Conservation (phyloP, 2,888 invertebrate genomes). For the Brassicogethes aeneus region DNA sequence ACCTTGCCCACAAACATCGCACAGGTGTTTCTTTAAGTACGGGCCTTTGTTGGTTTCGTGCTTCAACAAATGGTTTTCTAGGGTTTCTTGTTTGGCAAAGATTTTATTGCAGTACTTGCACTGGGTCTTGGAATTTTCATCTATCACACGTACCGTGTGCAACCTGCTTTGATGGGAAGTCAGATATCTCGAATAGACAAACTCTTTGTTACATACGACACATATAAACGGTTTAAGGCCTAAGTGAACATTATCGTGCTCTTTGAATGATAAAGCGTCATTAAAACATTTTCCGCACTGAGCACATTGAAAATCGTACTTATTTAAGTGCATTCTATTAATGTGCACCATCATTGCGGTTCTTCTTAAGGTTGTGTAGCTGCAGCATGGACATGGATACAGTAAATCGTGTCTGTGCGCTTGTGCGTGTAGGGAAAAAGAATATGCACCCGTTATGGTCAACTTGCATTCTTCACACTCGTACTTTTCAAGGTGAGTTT, state of each 20-base stretch:
- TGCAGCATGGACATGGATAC: constrained; percentile 20
- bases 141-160: constrained; percentile 32
- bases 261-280: constrained; percentile 37
- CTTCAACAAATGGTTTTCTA: constrained; percentile 41
- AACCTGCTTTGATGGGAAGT: constrained; percentile 27
- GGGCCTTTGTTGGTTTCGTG: constrained; percentile 28
- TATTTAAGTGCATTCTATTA: constrained; percentile 43
- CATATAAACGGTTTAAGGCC: constrained; percentile 38
- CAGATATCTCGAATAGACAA: constrained; percentile 31
- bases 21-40: constrained; percentile 27
- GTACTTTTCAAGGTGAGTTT: constrained; percentile 25
- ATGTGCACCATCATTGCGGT: constrained; percentile 40
- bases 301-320: constrained; percentile 40
- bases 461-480: constrained; percentile 33
- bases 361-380: constrained; percentile 11
- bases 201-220: constrained; percentile 39
- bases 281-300: constrained; percentile 44
- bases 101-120: constrained; percentile 30
- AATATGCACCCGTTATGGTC: constrained; percentile 26
- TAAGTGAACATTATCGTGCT: constrained; percentile 40
- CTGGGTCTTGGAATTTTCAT: constrained; percentile 38
- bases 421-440: constrained; percentile 29
- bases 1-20: constrained; percentile 34
- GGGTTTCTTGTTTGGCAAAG: constrained; percentile 27
- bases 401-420: constrained; percentile 26